A percentile compares a stretch with the other conserved stretches of the same genome.
These are phyloP conservation scores for Tragelaphus eurycerus DNA, from an alignment of 2,797 vertebrate genomes.

Conservation along the genomic window DNA sequence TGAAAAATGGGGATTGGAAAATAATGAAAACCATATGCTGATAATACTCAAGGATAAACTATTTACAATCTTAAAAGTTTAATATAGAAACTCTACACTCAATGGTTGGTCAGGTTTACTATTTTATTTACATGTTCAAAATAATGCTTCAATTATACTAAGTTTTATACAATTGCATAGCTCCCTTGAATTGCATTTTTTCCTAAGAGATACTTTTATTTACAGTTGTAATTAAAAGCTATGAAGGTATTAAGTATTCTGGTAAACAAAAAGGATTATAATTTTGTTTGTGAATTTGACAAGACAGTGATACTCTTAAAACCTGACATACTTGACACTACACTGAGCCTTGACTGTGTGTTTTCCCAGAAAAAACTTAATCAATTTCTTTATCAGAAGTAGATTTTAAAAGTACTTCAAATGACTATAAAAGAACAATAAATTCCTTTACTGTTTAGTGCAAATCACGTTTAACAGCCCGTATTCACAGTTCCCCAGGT, in stretches of 20 bases:
- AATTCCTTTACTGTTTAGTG: neutral
- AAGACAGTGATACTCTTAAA: neutral
- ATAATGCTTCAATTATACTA: neutral
- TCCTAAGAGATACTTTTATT: neutral
- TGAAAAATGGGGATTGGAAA: neutral
- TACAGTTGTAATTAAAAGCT: neutral
- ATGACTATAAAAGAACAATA: neutral
- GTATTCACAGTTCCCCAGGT: neutral
- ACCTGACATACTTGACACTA: neutral
- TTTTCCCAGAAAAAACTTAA: neutral
- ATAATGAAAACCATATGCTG: neutral
- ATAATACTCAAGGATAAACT: neutral
- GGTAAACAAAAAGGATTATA: neutral
- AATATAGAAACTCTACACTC: neutral
- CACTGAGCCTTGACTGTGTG: neutral
- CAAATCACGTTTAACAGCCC: neutral
- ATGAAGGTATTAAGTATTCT: neutral
- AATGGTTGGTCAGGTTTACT: neutral
- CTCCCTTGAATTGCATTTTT: neutral
- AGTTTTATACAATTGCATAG: neutral
- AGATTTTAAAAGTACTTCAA: neutral
- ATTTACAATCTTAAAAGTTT: neutral
- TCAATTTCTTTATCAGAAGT: neutral
- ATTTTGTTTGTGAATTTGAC: neutral
- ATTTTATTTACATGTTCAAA: constrained; percentile 19